These are phyloP conservation scores for Ophraella communa DNA, from an alignment of 2,888 invertebrate species.

Conservation along the genomic window DNA sequence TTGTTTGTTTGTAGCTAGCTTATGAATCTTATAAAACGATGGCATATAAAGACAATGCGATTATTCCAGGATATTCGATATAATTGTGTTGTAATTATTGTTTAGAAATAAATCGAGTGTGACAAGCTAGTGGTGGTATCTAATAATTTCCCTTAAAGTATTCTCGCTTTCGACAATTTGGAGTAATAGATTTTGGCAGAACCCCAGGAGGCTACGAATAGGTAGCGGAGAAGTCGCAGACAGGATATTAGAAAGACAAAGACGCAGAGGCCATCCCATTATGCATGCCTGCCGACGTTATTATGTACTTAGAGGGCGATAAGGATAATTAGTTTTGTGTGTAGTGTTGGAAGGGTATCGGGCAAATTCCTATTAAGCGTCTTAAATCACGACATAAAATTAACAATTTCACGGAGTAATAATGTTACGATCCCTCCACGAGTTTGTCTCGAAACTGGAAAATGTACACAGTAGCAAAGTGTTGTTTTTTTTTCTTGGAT, in stretches of 20 bases:
- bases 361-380: slow-evolving; percentile 47
- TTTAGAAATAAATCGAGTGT: not conserved
- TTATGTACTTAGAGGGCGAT: slow-evolving; percentile 48
- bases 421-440: slow-evolving; percentile 33
- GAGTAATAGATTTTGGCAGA: slow-evolving; percentile 12
- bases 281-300: slow-evolving; percentile 46
- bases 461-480: not conserved
- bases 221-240: slow-evolving; percentile 29
- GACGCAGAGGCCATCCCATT: slow-evolving; percentile 44
- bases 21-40: too few species aligned
- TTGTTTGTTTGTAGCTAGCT: too few species aligned
- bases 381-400: slow-evolving; percentile 45
- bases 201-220: slow-evolving; percentile 12
- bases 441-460: slow-evolving; percentile 16
- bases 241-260: slow-evolving; percentile 46
- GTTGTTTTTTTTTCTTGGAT: not conserved
- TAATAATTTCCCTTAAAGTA: not conserved
- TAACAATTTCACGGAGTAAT: slow-evolving; percentile 47
- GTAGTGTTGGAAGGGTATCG: slow-evolving; percentile 46
- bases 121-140: not conserved
- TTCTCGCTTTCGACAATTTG: not conserved
- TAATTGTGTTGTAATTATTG: too few species aligned
- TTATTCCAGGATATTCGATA: too few species aligned
- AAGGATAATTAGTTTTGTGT: slow-evolving; percentile 49
- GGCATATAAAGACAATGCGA: too few species aligned